Evolutionary conservation across 2,113 vertebrate species (phyloP).

Genomic region (Gulo gulo): DNA sequence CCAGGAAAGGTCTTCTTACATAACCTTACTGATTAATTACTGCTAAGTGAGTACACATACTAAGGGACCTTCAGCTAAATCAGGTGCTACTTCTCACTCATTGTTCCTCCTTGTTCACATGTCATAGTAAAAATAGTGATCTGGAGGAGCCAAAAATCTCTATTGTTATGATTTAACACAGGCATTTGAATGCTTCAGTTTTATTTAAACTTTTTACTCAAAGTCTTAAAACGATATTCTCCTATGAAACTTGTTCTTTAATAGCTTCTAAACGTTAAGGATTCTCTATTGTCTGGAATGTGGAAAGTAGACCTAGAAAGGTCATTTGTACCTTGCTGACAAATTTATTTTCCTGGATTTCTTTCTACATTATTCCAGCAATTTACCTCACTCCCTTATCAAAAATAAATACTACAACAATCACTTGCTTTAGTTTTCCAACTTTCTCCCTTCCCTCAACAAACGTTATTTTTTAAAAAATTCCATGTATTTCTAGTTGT

Average conservation of each 20-base stretch:
- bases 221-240: conserved; percentile 53
- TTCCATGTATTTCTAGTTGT: conserved; percentile 70
- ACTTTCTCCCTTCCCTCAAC: conserved; percentile 54
- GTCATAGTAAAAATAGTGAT: background rate
- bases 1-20: conserved; percentile 10
- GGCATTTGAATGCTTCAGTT: conserved; percentile 43
- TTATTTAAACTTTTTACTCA: conserved; percentile 51
- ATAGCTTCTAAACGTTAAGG: conserved; percentile 32
- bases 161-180: conserved; percentile 1
- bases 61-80: background rate
- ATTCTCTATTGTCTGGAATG: conserved; percentile 44
- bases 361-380: conserved; percentile 65
- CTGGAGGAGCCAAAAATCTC: background rate
- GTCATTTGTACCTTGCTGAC: conserved; percentile 42
- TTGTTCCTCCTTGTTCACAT: background rate
- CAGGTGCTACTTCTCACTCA: background rate
- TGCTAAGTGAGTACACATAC: background rate
- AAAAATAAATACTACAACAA: conserved; percentile 61
- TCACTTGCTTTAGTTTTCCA: conserved; percentile 71
- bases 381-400: conserved; percentile 43
- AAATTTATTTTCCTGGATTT: conserved; percentile 65
- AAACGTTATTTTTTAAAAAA: conserved; percentile 68
- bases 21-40: background rate
- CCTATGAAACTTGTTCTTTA: conserved; percentile 48
- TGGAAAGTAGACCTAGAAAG: background rate